Base-by-base conservation (phyloP, 2,113 vertebrate genomes). In the Myiagra hebetior region DNA sequence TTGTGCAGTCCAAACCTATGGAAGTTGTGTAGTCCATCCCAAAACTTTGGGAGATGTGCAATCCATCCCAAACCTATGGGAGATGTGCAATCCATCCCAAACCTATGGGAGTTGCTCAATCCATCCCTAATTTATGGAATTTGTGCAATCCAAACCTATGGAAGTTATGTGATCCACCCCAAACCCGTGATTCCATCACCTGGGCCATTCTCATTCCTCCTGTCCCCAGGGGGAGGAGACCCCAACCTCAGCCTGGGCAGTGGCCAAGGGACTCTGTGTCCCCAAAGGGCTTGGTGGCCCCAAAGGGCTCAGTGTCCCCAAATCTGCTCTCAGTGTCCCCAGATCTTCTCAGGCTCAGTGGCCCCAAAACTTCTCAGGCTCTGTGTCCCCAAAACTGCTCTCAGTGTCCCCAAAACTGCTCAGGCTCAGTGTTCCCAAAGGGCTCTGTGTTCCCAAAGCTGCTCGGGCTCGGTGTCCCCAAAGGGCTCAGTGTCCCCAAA, bases 131-230 rank as follows among this genome's bases (percentile, higher is more conserved):
- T 7, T 11, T 31, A 9, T 55, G 53, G 19, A 11, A 55, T 3
- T 55, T 33, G 30, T 5, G 18, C 2, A 12, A 8, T 20, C 20
- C 37, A 37, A 37, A 37, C 37, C 37, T 37, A 37, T 37, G 37
- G 37, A 37, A 37, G 37, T 64, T 31, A 8, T 3, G 17, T 2
- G 11, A 62, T 39, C 37, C 27, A 21, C 5, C 10, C 18, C 52
- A 31, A 31, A 55, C 7, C 30, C 17, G 1, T 0, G 2, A 31
- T 52, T 70, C 72, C 6, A 0, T 47, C 42, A 19, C 27, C 27
- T 13, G 15, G 42, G 14, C 33, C 3, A 47, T 60, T 60, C 8
- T 14, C 42, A 7, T 37, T 28, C 59, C 30, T 50, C 22, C 57
- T 27, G 57, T 33, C 30, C 75, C 46, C 57, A 50, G 28, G 9